Evolutionary conservation across 2,113 vertebrate species (phyloP).

Genomic region (Clarias magur): DNA sequence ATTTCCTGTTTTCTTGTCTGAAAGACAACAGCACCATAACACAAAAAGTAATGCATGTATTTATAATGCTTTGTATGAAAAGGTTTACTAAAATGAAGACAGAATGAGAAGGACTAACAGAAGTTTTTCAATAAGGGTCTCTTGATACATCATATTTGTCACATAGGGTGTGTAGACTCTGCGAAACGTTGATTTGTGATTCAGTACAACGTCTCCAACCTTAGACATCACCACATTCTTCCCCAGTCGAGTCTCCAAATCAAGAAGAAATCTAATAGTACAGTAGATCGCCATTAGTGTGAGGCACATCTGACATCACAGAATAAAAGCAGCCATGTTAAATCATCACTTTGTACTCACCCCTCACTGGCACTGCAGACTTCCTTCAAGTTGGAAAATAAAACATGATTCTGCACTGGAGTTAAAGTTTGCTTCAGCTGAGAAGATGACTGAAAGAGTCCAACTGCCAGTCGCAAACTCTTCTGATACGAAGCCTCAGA

Average conservation of each 20-base stretch:
- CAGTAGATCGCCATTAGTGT: not conserved
- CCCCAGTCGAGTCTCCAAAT: slow-evolving; percentile 70
- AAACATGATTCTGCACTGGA: slow-evolving; percentile 67
- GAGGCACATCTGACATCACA: too few relatives aligned
- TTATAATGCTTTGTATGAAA: not conserved
- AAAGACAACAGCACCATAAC: not conserved
- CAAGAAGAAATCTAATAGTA: slow-evolving; percentile 71
- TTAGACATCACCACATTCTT: slow-evolving; percentile 65
- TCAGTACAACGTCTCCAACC: slow-evolving; percentile 71
- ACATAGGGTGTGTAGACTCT: slow-evolving; percentile 76
- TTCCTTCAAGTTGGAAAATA: slow-evolving; percentile 76
- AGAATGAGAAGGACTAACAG: slow-evolving; percentile 62
- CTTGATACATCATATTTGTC: slow-evolving; percentile 82
- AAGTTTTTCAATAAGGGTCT: slow-evolving; percentile 69
- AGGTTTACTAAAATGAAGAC: not conserved
- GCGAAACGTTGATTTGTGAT: slow-evolving; percentile 64
- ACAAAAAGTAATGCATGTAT: not conserved
- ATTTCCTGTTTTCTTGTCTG: slow-evolving; percentile 70
- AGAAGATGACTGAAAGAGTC: slow-evolving; percentile 67
- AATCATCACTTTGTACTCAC: not conserved
- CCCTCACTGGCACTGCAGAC: slow-evolving; percentile 58
- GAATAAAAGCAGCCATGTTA: not conserved
- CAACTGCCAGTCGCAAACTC: slow-evolving; percentile 71
- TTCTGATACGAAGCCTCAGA: slow-evolving; percentile 79
- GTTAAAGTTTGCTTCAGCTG: slow-evolving; percentile 62